A percentile compares a stretch with the other conserved stretches of the same genome.
These are phyloP conservation scores for Coranthus polyacanthus DNA, from an alignment of 2,797 vertebrate species.

Conservation along the genomic window DNA sequence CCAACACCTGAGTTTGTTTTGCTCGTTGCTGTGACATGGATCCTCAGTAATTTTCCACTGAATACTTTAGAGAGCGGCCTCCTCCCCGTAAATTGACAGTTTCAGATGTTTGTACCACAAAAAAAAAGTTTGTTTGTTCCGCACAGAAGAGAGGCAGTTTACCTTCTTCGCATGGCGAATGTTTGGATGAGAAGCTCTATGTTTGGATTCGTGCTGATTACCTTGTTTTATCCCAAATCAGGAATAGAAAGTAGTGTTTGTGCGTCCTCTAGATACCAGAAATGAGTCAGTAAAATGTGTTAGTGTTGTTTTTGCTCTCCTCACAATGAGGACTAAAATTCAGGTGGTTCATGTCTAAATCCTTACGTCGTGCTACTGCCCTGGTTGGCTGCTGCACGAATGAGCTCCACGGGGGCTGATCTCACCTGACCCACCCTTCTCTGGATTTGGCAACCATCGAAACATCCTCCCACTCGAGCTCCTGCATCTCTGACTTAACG, in stretches of 20 bases:
- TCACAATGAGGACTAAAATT: no score
- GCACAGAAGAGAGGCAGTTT: slow-evolving; percentile 18
- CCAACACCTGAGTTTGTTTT: slow-evolving; percentile 77
- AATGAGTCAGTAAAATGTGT: no score
- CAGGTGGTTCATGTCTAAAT: no score
- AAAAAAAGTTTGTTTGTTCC: slow-evolving; percentile 51
- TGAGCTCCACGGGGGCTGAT: slow-evolving; percentile 7
- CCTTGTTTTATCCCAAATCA: no score
- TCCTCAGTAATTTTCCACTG: slow-evolving; percentile 71
- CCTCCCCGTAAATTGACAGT: slow-evolving; percentile 71
- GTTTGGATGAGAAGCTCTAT: slow-evolving; percentile 3
- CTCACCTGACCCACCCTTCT: slow-evolving; percentile 46
- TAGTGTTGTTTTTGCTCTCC: no score
- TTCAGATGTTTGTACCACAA: slow-evolving; percentile 58
- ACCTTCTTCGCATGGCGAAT: slow-evolving; percentile 13
- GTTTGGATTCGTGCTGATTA: not conserved
- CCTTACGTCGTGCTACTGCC: no score
- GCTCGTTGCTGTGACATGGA: slow-evolving; percentile 54
- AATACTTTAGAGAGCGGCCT: slow-evolving; percentile 48
- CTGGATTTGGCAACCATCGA: slow-evolving; percentile 35
- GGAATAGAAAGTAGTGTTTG: no score
- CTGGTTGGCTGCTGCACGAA: slow-evolving; percentile 15
- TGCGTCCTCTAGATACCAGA: no score
- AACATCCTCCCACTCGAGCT: slow-evolving; percentile 18
- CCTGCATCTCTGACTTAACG: slow-evolving; percentile 25